Evolutionary conservation across 2,113 vertebrate species (phyloP), one percentile per base, ranked within the genome.

Genomic region (Lophius piscatorius): DNA sequence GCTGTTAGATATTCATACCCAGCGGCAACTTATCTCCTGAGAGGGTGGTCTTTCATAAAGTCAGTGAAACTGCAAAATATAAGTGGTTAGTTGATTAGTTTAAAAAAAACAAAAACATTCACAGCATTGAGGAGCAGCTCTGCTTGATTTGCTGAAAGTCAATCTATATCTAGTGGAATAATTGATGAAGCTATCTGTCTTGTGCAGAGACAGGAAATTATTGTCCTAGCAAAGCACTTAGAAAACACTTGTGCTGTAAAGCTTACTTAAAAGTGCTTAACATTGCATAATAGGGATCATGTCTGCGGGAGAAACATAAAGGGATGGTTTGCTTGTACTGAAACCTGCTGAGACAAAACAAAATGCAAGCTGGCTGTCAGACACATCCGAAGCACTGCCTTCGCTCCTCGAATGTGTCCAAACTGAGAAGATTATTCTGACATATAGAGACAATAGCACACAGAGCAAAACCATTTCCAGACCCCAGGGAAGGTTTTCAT

Each of bases 341-440:
- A 74, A 79, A 80, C 69, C 72, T 76, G 78, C 81, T 70, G 84
- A 86, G 76, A 85, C 55, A 66, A 86, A 83, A 83, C 73, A 86
- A 77, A 81, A 70, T 33, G 61, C 45, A 58, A 39, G 26, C 59
- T 22, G 63, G 36, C 50, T 82, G 76, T 85, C 87, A 81, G 74
- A 82, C 77, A 75, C 70, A 55, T 78, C 39, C 62, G 22, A 85
- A 84, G 68, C 60, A 67, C 68, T 63, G 29, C 67, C 68, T 69
- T 21, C 34, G 60, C 63, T 80, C 63, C 48, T 81, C 50, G 20
- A 64, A 61, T 73, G 76, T 16, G 10, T 80, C 60, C 52, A 68
- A 80, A 79, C 60, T 54, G 57, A 28, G 33, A 48, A 62, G 70
- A 78, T 84, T 78, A 83, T 73, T 79, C 48, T 84, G 70, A 80